Percentiles rank a stretch among this genome's conserved stretches.
Evolutionary conservation across 2,797 vertebrate genomes (phyloP).

Genomic region (Hybognathus amarus): DNA sequence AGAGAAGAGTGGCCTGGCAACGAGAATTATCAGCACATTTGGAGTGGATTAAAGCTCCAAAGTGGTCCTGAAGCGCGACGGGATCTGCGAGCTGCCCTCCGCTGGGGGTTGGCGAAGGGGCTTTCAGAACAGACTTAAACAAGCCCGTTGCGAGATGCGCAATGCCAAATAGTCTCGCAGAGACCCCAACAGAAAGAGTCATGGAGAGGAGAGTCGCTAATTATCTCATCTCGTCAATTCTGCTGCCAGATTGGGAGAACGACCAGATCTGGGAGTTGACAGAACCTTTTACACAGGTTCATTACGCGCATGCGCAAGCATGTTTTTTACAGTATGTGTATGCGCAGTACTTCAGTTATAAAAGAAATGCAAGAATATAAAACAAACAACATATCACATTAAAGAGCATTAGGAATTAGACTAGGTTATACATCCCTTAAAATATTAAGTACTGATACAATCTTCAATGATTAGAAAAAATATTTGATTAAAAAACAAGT

Average conservation of each 20-base stretch:
- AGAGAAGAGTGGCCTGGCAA: constrained; percentile 94
- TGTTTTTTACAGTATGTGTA: too few species aligned
- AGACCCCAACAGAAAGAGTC: constrained; percentile 66
- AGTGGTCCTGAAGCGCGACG: constrained; percentile 89
- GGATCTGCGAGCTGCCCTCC: constrained; percentile 78
- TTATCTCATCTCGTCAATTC: constrained; percentile 66
- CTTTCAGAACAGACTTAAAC: constrained; percentile 68
- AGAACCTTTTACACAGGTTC: constrained; percentile 46
- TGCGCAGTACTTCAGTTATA: neutral
- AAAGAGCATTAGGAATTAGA: neutral
- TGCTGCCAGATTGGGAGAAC: constrained; percentile 69
- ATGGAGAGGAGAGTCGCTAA: constrained; percentile 59
- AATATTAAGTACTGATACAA: neutral
- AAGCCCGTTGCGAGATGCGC: constrained; percentile 55
- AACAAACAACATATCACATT: neutral
- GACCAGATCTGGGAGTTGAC: constrained; percentile 56
- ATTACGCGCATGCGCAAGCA: constrained; percentile 30
- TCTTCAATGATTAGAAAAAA: neutral
- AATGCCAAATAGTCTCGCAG: constrained; percentile 61
- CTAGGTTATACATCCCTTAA: neutral
- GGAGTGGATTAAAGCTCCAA: constrained; percentile 90
- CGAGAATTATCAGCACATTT: constrained; percentile 92
- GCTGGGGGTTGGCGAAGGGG: constrained; percentile 76
- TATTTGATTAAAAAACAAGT: neutral
- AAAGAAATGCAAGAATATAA: neutral